Percentiles rank a stretch among this genome's conserved stretches.
phyloP scores from a whole-genome alignment of 2,113 vertebrate genomes.

The Opisthocomus hoazin region DNA sequence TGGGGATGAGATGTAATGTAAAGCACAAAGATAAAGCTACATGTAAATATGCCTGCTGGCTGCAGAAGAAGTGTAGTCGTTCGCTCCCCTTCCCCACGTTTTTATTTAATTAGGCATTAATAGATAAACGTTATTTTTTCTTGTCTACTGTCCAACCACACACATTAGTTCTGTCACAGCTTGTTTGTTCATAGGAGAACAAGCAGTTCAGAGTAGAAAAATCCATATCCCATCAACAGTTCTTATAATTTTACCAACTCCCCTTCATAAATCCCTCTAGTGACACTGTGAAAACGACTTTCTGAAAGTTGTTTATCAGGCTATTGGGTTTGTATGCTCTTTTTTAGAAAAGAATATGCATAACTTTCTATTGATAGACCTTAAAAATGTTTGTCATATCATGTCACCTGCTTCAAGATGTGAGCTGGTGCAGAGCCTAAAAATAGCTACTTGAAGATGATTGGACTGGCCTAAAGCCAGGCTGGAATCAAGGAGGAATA shows the following conservation, averaged over 20 bases:
- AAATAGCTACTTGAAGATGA: not conserved
- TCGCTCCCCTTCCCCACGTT: not conserved
- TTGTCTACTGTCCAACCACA: not conserved
- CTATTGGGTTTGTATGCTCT: not conserved
- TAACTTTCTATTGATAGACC: not conserved
- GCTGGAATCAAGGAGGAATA: slow-evolving; percentile 7
- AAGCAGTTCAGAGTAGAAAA: not conserved
- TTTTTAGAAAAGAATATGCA: not conserved
- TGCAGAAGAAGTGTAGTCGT: not conserved
- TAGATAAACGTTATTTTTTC: not conserved
- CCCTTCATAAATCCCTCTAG: not conserved
- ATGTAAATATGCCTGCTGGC: not conserved
- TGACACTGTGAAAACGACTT: not conserved
- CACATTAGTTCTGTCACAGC: not conserved
- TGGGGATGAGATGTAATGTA: not conserved
- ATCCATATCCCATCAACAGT: not conserved
- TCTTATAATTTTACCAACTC: not conserved
- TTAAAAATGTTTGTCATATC: slow-evolving; percentile 21
- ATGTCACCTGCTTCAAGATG: not conserved
- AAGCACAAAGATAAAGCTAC: not conserved
- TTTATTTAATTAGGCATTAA: not conserved
- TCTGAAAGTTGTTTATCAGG: not conserved
- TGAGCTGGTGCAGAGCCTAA: slow-evolving; percentile 7
- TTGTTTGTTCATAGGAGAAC: not conserved
- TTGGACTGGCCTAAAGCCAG: not conserved